Evolutionary conservation across 92 coral and sea anemone species (phyloP).

Genomic region (Phenganax marumi): DNA sequence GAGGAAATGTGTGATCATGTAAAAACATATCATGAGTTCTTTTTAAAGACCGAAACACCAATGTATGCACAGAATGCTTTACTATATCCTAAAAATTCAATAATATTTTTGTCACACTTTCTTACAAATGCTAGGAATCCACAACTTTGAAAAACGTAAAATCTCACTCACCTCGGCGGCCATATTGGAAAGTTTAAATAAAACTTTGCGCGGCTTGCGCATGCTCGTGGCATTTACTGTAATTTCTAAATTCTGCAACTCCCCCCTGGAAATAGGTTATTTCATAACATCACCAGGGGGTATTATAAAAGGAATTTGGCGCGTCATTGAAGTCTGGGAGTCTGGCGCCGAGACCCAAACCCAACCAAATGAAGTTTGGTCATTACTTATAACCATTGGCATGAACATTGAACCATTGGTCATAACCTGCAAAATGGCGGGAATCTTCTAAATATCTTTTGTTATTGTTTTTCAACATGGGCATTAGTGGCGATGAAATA

Average conservation of each 20-base stretch:
- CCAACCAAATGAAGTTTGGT: too few relatives aligned
- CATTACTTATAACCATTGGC: too few relatives aligned
- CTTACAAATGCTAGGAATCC: too few relatives aligned
- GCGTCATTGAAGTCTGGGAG: too few relatives aligned
- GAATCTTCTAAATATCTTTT: neutral
- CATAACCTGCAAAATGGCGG: neutral
- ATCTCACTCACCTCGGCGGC: conserved; percentile 73
- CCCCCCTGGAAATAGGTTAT: too few relatives aligned
- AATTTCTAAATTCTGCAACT: too few relatives aligned
- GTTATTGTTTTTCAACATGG: conserved; percentile 7
- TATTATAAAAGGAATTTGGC: too few relatives aligned
- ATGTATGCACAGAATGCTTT: conserved; percentile 98
- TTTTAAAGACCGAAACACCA: conserved; percentile 96
- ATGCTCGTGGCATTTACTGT: too few relatives aligned
- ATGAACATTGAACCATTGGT: too few relatives aligned
- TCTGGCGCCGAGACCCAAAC: too few relatives aligned
- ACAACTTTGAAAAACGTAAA: conserved; percentile 6
- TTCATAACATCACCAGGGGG: too few relatives aligned
- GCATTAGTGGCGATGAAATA: conserved; percentile 47
- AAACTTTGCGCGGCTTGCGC: too few relatives aligned
- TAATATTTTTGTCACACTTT: neutral
- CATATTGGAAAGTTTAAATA: conserved; percentile 56
- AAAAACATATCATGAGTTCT: conserved; percentile 98
- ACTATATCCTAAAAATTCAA: conserved; percentile 73
- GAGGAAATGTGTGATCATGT: conserved; percentile 83